These are phyloP conservation scores for Drosophila nigricruria DNA, from an alignment of 2,888 invertebrate genomes.

Conservation along the genomic window DNA sequence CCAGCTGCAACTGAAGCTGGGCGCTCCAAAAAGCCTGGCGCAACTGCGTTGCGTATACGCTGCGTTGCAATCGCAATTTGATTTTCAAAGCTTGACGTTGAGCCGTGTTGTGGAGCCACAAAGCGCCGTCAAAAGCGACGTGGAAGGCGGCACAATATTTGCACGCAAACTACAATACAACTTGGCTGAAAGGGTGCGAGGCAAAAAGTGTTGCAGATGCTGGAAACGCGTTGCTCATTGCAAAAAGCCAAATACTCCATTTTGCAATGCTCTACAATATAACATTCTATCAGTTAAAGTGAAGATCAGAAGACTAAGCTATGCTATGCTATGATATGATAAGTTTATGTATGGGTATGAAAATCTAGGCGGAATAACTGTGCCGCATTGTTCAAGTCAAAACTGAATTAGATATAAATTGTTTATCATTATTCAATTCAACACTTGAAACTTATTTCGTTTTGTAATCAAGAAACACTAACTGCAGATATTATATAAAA, in stretches of 20 bases:
- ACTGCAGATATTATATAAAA: too few relatives aligned
- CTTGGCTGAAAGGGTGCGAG: constrained; percentile 14
- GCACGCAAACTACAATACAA: constrained; percentile 69
- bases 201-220: constrained; percentile 25
- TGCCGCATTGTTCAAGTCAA: too few relatives aligned
- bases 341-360: not conserved
- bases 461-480: too few relatives aligned
- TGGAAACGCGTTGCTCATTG: constrained; percentile 38
- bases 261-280: constrained; percentile 46
- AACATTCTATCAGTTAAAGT: not conserved
- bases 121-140: constrained; percentile 29
- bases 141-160: constrained; percentile 70
- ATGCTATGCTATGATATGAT: not conserved
- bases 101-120: constrained; percentile 27
- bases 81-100: constrained; percentile 61
- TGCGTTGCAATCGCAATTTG: constrained; percentile 72
- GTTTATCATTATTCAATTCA: too few relatives aligned
- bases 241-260: constrained; percentile 39
- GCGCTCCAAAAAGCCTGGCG: constrained; percentile 28
- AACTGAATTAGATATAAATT: too few relatives aligned
- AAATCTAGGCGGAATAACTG: too few relatives aligned
- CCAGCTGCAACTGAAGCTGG: constrained; percentile 20
- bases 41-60: constrained; percentile 73
- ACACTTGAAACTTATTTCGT: too few relatives aligned
- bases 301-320: not conserved